phyloP scores from a whole-genome alignment of 2,888 invertebrate genomes.

The Andrena flavipes region DNA sequence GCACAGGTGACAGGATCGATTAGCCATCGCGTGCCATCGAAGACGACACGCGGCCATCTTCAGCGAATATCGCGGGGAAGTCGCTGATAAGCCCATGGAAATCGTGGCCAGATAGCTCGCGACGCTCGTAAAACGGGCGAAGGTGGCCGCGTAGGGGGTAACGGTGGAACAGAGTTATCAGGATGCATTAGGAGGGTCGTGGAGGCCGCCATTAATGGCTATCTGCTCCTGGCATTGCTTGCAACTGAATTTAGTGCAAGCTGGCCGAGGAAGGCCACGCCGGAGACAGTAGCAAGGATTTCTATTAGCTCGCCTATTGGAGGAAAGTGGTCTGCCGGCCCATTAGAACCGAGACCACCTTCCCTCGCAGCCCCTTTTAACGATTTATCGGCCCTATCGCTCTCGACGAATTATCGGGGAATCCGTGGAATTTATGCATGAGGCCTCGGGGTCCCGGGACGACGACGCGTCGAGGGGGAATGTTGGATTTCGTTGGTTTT shows the following conservation, averaged over 20 bases:
- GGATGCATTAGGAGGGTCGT: slow-evolving; percentile 77
- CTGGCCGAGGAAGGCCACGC: slow-evolving; percentile 28
- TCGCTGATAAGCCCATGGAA: slow-evolving; percentile 65
- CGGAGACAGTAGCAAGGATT: slow-evolving; percentile 62
- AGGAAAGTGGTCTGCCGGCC: slow-evolving; percentile 34
- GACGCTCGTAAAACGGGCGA: slow-evolving; percentile 62
- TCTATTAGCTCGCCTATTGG: slow-evolving; percentile 62
- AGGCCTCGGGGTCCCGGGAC: background rate
- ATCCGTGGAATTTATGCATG: slow-evolving; percentile 25
- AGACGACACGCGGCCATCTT: slow-evolving; percentile 57
- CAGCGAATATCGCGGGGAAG: slow-evolving; percentile 43
- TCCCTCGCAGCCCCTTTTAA: slow-evolving; percentile 30
- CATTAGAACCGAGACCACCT: slow-evolving; percentile 45
- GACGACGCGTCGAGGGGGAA: background rate
- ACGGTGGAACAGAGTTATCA: slow-evolving; percentile 72
- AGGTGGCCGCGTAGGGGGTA: slow-evolving; percentile 6
- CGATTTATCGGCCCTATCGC: slow-evolving; percentile 53
- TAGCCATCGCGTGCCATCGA: slow-evolving; percentile 27
- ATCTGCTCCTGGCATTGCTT: slow-evolving; percentile 77
- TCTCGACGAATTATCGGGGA: slow-evolving; percentile 36
- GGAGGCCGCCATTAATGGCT: slow-evolving; percentile 77
- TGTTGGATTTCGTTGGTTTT: slow-evolving; percentile 7
- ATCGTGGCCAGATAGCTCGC: slow-evolving; percentile 35
- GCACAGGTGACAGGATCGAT: slow-evolving; percentile 62
- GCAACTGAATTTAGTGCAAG: slow-evolving; percentile 78